Base-by-base conservation (phyloP, 2,797 vertebrate genomes). In the Tolypeutes matacus region DNA sequence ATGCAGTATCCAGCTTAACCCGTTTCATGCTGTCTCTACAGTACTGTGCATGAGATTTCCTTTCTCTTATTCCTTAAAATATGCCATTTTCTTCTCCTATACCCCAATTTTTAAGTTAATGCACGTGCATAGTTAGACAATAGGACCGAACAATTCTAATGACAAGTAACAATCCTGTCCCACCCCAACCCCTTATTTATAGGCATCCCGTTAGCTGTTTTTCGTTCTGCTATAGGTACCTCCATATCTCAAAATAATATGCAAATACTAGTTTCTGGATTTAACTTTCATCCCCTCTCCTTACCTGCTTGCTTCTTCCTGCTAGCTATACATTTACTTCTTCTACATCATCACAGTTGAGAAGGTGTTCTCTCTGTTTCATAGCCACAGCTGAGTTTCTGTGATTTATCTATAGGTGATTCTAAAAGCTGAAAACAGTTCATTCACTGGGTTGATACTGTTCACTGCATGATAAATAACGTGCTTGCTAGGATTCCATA, bases 1-100 rank as follows among this genome's bases (percentile, higher is more conserved):
- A 96, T 96, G 56, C 76, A 8, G 72, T 31, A 86, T 86, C 56
- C 64, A 31, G 85, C 72, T 95, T 95, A 97, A 93, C 94, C 72
- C 64, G 10, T 86, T 83, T 56, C 65, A 17, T 10, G 60, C 85
- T 49, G 9, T 64, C 93, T 69, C 51, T 36, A 27, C 25, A 14
- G 5, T 58, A 7, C 65, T 72, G 21, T 21, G 13, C 1, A 3
- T 15, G 29, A 86, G 56, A 69, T 49, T 92, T 85, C 51, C 60
- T 91, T 77, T 76, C 49, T 95, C n/a, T 14, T 62, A 36, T 89
- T 89, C 88, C 60, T 86, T 65, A 62, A 90, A 85, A 39, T 3
- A 42, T 67, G 58, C 14, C 3, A 17, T 78, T 88, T 60, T 78
- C 39, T 34, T 46, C 21, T 34, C 46, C 58, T 58, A 11, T 23